phyloP scores from a whole-genome alignment of 2,888 invertebrate genomes.

The Archaeoteleia sp. region DNA sequence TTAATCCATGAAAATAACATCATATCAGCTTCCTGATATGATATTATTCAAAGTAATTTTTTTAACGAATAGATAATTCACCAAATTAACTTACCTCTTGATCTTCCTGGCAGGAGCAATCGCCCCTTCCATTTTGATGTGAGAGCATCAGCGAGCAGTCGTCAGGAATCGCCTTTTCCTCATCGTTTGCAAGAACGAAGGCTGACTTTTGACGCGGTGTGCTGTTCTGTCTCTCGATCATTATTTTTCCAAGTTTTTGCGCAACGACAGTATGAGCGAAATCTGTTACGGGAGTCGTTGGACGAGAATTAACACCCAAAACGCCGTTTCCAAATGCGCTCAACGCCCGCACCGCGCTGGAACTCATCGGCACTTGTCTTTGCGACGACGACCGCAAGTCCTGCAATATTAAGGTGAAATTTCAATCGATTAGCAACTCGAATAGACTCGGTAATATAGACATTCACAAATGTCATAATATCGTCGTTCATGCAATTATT shows the following conservation, averaged over 20 bases:
- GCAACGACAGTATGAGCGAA: slow-evolving; percentile 54
- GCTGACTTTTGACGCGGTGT: slow-evolving; percentile 28
- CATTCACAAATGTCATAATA: too few species aligned
- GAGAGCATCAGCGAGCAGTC: slow-evolving; percentile 14
- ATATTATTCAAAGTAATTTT: slow-evolving; percentile 4
- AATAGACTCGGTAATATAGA: too few species aligned
- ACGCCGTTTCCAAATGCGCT: slow-evolving; percentile 74
- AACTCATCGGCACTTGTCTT: slow-evolving; percentile 77
- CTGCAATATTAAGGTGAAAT: slow-evolving; percentile 58
- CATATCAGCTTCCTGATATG: too few species aligned
- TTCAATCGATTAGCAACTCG: too few species aligned
- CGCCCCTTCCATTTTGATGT: slow-evolving; percentile 67
- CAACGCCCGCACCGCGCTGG: slow-evolving; percentile 82
- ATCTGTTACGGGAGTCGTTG: slow-evolving; percentile 80
- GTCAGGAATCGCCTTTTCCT: slow-evolving; percentile 31
- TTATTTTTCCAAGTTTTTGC: slow-evolving; percentile 63
- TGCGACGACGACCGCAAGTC: slow-evolving; percentile 70
- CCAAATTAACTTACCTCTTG: slow-evolving; percentile 64
- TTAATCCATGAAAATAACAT: too few species aligned
- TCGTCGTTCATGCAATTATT: too few species aligned
- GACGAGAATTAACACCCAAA: slow-evolving; percentile 77
- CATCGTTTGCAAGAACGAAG: slow-evolving; percentile 44
- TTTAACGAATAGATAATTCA: neutral
- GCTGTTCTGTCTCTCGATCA: slow-evolving; percentile 61
- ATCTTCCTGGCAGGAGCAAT: slow-evolving; percentile 70